Base-by-base conservation (phyloP, 1,140 invertebrate genomes). In the Tetramorium simillimum region DNA sequence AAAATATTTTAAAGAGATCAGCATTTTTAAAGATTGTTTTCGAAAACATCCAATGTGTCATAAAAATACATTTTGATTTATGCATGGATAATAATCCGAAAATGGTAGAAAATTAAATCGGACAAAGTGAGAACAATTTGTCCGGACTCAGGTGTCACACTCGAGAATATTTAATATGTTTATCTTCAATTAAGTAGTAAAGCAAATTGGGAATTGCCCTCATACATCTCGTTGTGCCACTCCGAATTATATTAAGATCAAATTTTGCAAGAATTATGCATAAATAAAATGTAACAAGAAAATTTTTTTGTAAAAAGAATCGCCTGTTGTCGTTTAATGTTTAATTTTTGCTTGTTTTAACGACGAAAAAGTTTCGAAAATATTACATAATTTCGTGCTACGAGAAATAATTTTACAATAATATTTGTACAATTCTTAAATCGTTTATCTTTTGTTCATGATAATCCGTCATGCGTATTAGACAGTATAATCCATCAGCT, bases 401-500 rank as follows among this genome's bases (percentile, higher is more conserved):
- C 5, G 33, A 49, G 24, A n/a, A 46, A 46, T 40, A 46, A 60
- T 75, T 75, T 84, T 75, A 21, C 40, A 73, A 72, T 72, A 72
- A 60, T 49, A 7, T 49, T 80, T 60, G 78, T 84, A 33, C 28
- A 40, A 72, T 60, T 67, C 58, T 81, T 88, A 69, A 90, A 87
- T 89, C 88, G 86, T 86, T 81, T 62, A 63, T 73, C 53, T 82
- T 90, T 81, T 87, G 58, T 93, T 92, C 78, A 80, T 92, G 91
- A 94, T 95, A 93, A 95, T 94, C 94, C 92, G 94, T 95, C 94
- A 95, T 91, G 91, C 91, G 90, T 88, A 80, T 90, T 91, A 88
- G 92, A 91, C 93, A 92, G 91, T 93, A 91, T 94, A 95, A 95
- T 95, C 94, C 94, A 95, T 95, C 94, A 95, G 91, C 89, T 77